Evolutionary conservation across 2,888 invertebrate species (phyloP).

Genomic region (Perdita meconis): DNA sequence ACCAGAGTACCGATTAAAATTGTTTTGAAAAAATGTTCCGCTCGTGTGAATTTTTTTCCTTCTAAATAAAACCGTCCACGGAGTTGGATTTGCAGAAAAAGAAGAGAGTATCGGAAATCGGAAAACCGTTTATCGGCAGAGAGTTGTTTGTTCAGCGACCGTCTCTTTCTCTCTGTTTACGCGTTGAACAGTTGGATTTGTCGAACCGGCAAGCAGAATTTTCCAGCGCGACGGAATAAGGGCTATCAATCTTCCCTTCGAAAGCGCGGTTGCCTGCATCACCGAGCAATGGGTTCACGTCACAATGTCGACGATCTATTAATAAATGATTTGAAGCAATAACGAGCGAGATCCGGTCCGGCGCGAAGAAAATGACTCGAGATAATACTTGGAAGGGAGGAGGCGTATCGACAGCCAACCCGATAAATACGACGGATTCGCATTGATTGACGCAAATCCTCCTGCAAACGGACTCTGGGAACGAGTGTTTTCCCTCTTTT

Average conservation of each 20-base stretch:
- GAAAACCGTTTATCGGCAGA: slow-evolving; percentile 25
- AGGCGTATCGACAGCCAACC: neutral
- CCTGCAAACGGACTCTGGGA: neutral
- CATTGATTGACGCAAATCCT: slow-evolving; percentile 5
- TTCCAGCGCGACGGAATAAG: slow-evolving; percentile 17
- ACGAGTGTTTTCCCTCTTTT: neutral
- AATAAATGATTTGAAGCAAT: slow-evolving; percentile 24
- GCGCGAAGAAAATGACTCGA: neutral
- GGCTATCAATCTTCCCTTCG: slow-evolving; percentile 25
- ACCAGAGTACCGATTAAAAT: too few species aligned
- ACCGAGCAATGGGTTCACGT: neutral
- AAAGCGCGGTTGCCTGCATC: neutral
- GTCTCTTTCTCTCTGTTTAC: too few species aligned
- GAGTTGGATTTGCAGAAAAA: too few species aligned
- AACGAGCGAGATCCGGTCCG: neutral
- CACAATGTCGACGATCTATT: neutral
- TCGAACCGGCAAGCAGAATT: slow-evolving; percentile 3
- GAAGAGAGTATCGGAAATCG: neutral
- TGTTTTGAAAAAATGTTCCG: too few species aligned
- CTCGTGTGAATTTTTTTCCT: too few species aligned
- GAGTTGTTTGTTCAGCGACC: too few species aligned
- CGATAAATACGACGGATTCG: neutral
- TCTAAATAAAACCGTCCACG: too few species aligned
- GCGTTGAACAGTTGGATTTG: neutral
- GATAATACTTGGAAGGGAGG: too few species aligned